phyloP scores from a whole-genome alignment of 2,888 invertebrate genomes.

The Macrosiphum euphorbiae region DNA sequence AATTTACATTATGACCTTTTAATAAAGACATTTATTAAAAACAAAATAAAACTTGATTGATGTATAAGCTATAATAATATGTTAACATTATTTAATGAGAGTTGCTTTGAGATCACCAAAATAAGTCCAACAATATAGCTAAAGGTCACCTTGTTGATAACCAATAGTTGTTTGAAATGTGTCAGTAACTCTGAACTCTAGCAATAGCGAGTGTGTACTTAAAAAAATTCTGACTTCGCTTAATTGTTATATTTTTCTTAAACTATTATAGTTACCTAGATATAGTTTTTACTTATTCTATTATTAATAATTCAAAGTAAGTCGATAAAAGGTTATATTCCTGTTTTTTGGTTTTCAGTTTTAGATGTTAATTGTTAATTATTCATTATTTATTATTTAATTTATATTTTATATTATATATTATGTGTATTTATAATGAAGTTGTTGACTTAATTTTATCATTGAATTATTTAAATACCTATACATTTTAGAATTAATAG shows the following conservation, averaged over 20 bases:
- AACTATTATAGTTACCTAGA: not conserved
- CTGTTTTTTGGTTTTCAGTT: not conserved
- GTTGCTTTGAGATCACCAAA: constrained; percentile 42
- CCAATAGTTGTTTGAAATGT: constrained; percentile 41
- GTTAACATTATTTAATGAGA: constrained; percentile 44
- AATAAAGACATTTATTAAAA: not conserved
- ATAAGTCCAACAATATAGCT: constrained; percentile 31
- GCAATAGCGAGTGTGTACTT: constrained; percentile 20
- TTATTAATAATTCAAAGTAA: constrained; percentile 35
- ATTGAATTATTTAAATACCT: not conserved
- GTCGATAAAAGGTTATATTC: not conserved
- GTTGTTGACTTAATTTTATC: not conserved
- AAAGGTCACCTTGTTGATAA: constrained; percentile 63
- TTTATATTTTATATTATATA: not conserved
- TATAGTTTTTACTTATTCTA: not conserved
- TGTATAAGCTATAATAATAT: constrained; percentile 9
- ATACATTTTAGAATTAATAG: not conserved
- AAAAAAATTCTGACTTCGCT: not conserved
- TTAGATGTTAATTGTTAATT: not conserved
- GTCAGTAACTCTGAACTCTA: constrained; percentile 10
- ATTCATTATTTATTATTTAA: not conserved
- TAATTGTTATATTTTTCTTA: not conserved
- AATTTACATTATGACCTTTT: constrained; percentile 36
- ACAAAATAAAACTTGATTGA: constrained; percentile 7
- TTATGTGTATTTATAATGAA: not conserved